Percentiles rank a stretch among this genome's conserved stretches.
phyloP scores from a whole-genome alignment of 2,888 invertebrate species.

The Apamea monoglypha region DNA sequence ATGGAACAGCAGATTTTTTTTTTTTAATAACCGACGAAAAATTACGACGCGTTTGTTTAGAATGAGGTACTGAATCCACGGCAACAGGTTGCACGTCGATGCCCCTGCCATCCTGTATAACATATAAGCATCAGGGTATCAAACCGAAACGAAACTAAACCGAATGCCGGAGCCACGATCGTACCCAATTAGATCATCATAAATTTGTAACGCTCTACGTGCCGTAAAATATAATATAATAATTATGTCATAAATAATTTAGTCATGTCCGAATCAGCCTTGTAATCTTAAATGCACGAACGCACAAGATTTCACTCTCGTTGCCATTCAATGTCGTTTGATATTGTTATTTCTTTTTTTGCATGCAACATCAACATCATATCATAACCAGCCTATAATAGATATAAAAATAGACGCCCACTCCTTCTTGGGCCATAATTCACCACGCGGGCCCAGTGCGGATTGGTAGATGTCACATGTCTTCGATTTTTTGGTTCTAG shows the following conservation, averaged over 20 bases:
- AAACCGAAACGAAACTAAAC: slow-evolving; percentile 10
- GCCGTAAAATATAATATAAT: slow-evolving; percentile 9
- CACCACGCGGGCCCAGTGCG: background rate
- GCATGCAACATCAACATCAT: background rate
- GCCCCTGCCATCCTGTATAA: background rate
- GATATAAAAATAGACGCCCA: too few species aligned
- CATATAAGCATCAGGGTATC: background rate
- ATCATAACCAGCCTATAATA: background rate
- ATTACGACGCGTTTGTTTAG: too few species aligned
- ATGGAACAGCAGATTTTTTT: background rate
- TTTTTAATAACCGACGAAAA: too few species aligned
- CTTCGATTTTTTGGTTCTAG: background rate
- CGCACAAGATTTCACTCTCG: slow-evolving; percentile 29
- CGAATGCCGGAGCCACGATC: background rate
- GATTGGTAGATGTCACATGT: background rate
- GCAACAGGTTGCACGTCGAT: background rate
- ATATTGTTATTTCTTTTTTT: slow-evolving; percentile 12
- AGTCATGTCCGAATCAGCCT: slow-evolving; percentile 20
- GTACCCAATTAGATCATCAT: slow-evolving; percentile 1
- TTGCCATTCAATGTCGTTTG: slow-evolving; percentile 1
- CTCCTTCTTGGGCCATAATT: background rate
- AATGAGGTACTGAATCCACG: background rate
- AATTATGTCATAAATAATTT: slow-evolving; percentile 24
- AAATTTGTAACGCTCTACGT: slow-evolving; percentile 7
- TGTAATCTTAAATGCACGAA: slow-evolving; percentile 44